Evolutionary conservation across 1,140 invertebrate species (phyloP), one percentile per base, ranked within the genome.

Genomic region (Matsumurasca onukii): DNA sequence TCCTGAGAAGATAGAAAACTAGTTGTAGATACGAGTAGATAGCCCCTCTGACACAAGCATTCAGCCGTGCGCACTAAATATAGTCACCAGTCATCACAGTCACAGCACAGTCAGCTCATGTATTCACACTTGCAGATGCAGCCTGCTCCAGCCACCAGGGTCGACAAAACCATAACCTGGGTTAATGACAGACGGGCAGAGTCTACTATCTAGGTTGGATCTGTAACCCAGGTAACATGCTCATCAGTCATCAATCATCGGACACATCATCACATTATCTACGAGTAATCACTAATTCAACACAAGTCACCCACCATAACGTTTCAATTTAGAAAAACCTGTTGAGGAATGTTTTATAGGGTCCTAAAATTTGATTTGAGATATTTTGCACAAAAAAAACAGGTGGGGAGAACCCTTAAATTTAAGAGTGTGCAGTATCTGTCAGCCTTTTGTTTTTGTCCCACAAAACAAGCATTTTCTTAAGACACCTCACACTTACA

Each of bases 181-280:
- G 68, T 65, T 24, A 69, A 66, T 39, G 68, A 69, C 48, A 64
- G 68, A 59, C 63, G 62, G 68, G 48, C 51, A 45, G 45, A 65
- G 65, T 55, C 68, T 69, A 69, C 68, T 59, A 24, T 66, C 68
- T 69, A 69, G 49, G 63, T 65, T 69, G 68, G 62, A 69, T 69
- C 68, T 69, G 68, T 12, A 69, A 69, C 52, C n/a, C 24, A 59
- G 68, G 51, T 3, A 69, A 65, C 62, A 34, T n/a, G 5, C n/a
- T 12, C 51, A 20, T n/a, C 9, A 9, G 9, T 9, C 5, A 55
- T 55, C 34, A 39, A n/a, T n/a, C n/a, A n/a, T n/a, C n/a, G n/a
- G n/a, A n/a, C n/a, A n/a, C n/a, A n/a, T n/a, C n/a, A n/a, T n/a
- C n/a, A n/a, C n/a, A n/a, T n/a, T n/a, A n/a, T n/a, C n/a, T n/a